phyloP scores from a whole-genome alignment of 1,140 invertebrate species.

The Drosophila elegans region DNA sequence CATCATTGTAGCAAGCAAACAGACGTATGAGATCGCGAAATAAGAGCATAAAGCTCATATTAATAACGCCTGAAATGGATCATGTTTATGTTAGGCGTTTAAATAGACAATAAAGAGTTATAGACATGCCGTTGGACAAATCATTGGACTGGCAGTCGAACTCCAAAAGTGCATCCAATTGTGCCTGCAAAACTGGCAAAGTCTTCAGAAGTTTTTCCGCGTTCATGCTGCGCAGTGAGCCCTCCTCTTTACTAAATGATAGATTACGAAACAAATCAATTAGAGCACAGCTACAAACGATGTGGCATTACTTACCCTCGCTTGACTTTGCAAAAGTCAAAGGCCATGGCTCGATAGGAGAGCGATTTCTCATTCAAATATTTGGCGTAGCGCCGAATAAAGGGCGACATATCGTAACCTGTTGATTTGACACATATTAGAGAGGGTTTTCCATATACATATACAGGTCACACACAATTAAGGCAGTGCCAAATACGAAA shows the following conservation, averaged over 20 bases:
- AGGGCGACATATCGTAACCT: slow-evolving; percentile 99
- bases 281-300: not conserved
- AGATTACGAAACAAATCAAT: slow-evolving; percentile 16
- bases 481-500: slow-evolving; percentile 50
- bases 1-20: slow-evolving; percentile 99
- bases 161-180: slow-evolving; percentile 97
- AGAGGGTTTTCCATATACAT: not conserved
- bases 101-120: not conserved
- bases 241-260: slow-evolving; percentile 93
- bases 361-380: slow-evolving; percentile 99
- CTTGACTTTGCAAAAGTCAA: slow-evolving; percentile 99
- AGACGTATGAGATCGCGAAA: slow-evolving; percentile 99
- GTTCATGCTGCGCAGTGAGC: slow-evolving; percentile 97
- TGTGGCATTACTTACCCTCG: slow-evolving; percentile 90
- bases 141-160: slow-evolving; percentile 99
- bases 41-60: slow-evolving; percentile 98
- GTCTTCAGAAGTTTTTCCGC: slow-evolving; percentile 99
- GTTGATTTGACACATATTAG: slow-evolving; percentile 45
- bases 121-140: slow-evolving; percentile 93
- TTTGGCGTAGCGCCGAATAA: slow-evolving; percentile 98
- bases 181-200: slow-evolving; percentile 96
- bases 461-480: slow-evolving; percentile 15
- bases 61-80: slow-evolving; percentile 91
- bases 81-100: not conserved
- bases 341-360: slow-evolving; percentile 98